Base-by-base conservation (phyloP, 1,140 invertebrate species). In the Lordiphosa stackelbergi region DNA sequence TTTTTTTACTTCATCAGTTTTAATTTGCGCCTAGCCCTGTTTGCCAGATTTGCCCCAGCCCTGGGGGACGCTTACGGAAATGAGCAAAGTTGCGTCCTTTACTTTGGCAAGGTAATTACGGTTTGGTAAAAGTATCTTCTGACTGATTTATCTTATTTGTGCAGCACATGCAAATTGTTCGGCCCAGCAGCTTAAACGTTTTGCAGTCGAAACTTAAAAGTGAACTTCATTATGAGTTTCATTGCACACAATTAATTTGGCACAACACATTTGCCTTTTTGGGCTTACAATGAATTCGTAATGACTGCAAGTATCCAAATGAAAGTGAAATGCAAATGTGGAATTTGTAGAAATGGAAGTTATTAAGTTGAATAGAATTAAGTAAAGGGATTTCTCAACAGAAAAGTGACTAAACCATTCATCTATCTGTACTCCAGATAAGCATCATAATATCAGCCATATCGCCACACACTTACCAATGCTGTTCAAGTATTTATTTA, bases 41-140 rank as follows among this genome's bases (percentile, higher is more conserved):
- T 31, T 31, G 28, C 48, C 46, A 51, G 55, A 61, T 45, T 58
- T 71, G 52, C 13, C 10, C 0, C 34, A 28, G 19, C 19, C n/a
- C 13, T 12, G 11, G n/a, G n/a, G 16, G 24, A 47, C 40, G 34
- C 43, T 43, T 49, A 12, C 36, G 59, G 53, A 69, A 77, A 66
- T 70, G 66, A 70, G 72, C 55, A 66, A 61, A 70, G 61, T 70
- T 69, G 42, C 48, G 31, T 48, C 51, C 46, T 40, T 40, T 55
- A 59, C 36, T 64, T 63, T 42, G 58, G 47, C 41, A 66, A 78
- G 68, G 58, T 78, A 73, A 78, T 78, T 77, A 78, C 66, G 69
- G 48, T 31, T 58, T 43, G 42, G 38, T 12, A n/a, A 19, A 13
- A 28, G 10, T 28, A 19, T 19, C 54, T 24, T 11, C 48, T 16